Base-by-base conservation (phyloP, 64 coral and sea anemone species). In the Montipora cactus region DNA sequence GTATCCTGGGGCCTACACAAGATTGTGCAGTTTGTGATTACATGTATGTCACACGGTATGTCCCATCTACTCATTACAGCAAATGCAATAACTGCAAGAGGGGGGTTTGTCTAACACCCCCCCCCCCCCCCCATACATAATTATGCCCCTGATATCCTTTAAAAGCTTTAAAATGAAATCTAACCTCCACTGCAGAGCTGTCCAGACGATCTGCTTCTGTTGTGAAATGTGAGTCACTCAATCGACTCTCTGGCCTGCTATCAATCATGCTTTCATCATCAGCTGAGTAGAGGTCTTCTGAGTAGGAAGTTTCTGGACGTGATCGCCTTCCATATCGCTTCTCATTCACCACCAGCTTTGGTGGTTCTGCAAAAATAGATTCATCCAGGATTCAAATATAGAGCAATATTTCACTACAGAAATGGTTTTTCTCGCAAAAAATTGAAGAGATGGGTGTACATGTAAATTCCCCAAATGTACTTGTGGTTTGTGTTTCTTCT, bases 281-380 rank as follows among this genome's bases (percentile, higher is more conserved):
- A n/a, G 88, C 94, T 79, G 97, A 98, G 67, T 91, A 94, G 13
- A 92, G 67, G 59, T 98, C 94, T 51, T 98, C 97, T 83, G 97
- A 96, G 74, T 91, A 90, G 14, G 94, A 94, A 23, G 75, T 69
- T 67, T 99, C 98, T 48, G 98, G 98, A 18, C 91, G 93, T 11
- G 95, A 95, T 76, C 93, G 89, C 59, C 98, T 94, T 67, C 98
- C 98, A 90, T 99, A 99, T 71, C 98, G 88, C 62, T 99, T 99
- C 86, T 99, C 98, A 82, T 96, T 96, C 19, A 92, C 80, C 70
- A 99, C 95, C 11, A 94, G 84, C 79, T 99, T 99, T 46, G 98
- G 98, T 44, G 98, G 98, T 75, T 99, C 98, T 98, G 73, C 18
- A 77, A 77, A 18, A 8, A 78, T 19, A 67, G 15, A 67, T 67